Base-by-base conservation (phyloP, 2,113 vertebrate genomes). In the Ceyx cyanopectus region DNA sequence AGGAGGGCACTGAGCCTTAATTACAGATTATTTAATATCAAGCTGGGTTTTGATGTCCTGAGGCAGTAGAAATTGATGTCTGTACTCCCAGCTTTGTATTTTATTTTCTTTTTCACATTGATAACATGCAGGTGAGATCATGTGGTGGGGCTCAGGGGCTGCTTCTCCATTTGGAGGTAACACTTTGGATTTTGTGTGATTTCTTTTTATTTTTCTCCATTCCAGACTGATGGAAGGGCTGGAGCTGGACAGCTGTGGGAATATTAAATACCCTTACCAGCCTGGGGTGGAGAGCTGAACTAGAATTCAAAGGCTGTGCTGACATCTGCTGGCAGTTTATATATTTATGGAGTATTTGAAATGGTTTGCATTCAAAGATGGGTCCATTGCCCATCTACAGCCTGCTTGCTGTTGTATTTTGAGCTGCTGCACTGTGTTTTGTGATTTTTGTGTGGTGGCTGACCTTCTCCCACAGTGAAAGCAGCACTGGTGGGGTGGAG, bases 241-340 rank as follows among this genome's bases (percentile, higher is more conserved):
- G 54, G 16, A 26, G 80, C 57, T 69, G 30, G 12, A 5, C 14
- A 24, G 27, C 0, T 70, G 11, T 5, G 17, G 32, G 5, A 2
- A 23, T 22, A 5, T 72, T 73, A 60, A 80, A 57, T 32, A 27
- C 0, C 9, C 14, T 6, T 14, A 8, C 4, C 7, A 65, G 27
- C 4, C 18, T 32, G 54, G 43, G 45, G 58, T 5, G 23, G 16
- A 29, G 21, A 8, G 29, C 40, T 75, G 6, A 51, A 58, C 30
- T 30, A 46, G 7, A 37, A 37, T 37, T 37, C 18, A 14, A 32
- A 48, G 77, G 70, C 72, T 97, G 73, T 80, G 83, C 92, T 97
- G 97, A 97, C 97, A 97, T 86, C 97, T 98, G 88, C 89, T 97
- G 97, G 97, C 73, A 50, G 26, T 57, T 67, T 65, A 8, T 76